Evolutionary conservation across 2,797 vertebrate genomes (phyloP).

Genomic region (Chaenodraco wilsoni): DNA sequence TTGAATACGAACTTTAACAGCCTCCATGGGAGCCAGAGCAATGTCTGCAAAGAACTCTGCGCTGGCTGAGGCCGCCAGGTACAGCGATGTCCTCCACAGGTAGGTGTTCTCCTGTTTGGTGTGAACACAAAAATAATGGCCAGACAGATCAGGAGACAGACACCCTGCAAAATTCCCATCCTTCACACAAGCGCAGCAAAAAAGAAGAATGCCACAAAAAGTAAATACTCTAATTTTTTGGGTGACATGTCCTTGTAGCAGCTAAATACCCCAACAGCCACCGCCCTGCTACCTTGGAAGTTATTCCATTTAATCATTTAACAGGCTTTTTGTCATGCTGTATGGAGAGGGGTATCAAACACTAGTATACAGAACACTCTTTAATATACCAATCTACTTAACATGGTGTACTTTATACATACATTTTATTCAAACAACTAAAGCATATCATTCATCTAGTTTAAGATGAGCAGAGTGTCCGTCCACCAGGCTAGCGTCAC

Average conservation of each 20-base stretch:
- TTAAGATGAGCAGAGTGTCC: constrained; percentile 75
- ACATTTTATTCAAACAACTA: too few species aligned
- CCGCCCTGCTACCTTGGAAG: too few species aligned
- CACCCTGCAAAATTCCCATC: neutral
- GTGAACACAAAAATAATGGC: neutral
- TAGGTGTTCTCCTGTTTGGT: constrained; percentile 91
- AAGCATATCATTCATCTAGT: too few species aligned
- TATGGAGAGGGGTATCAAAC: neutral
- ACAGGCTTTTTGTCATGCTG: neutral
- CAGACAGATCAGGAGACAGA: neutral
- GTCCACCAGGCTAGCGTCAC: constrained; percentile 84
- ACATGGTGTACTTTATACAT: too few species aligned
- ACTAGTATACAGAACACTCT: too few species aligned
- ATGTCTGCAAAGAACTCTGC: constrained; percentile 98
- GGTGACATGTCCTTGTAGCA: too few species aligned
- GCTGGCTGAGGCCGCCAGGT: constrained; percentile 95
- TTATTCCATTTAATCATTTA: too few species aligned
- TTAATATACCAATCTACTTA: too few species aligned
- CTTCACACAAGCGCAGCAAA: too few species aligned
- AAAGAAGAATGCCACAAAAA: too few species aligned
- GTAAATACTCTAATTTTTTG: too few species aligned
- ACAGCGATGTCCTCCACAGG: constrained; percentile 95
- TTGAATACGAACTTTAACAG: constrained; percentile 96
- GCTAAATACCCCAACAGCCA: too few species aligned
- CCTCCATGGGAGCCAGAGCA: constrained; percentile 98